Base-by-base conservation (phyloP, 2,113 vertebrate genomes). In the Melospiza georgiana region DNA sequence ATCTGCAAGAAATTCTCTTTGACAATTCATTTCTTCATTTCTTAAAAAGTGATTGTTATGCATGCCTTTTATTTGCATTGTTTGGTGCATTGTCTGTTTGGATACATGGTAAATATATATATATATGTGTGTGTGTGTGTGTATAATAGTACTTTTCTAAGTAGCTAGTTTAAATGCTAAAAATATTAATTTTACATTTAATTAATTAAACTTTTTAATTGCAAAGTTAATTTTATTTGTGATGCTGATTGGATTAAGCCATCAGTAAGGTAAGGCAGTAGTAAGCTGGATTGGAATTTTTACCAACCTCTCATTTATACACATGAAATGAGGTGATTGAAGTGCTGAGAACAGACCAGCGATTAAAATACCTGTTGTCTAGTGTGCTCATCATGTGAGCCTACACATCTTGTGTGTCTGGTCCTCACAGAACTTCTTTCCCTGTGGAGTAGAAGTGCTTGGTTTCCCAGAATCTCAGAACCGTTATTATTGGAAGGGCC, bases 341-440 rank as follows among this genome's bases (percentile, higher is more conserved):
- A 54, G 10, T 67, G 43, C 46, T 37, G 65, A 44, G 22, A 74
- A 63, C 28, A n/a, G n/a, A 25, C 19, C 17, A 82, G 39, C n/a
- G 76, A 7, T 46, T 65, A 80, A 80, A 76, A 30, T 65, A 25
- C 10, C 10, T 68, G 37, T 54, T 65, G 28, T 55, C 39, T 24
- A 12, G 5, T 48, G 27, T 31, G 11, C 27, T 66, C 2, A 48
- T 2, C 1, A 0, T 62, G 37, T 35, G 24, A 77, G 4, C 41
- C 14, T 71, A 25, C 49, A 17, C 25, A 49, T 48, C 7, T 21
- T 43, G 12, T 43, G 16, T 31, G 24, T 24, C 20, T 85, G 65
- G 15, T 43, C 41, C 16, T 41, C 10, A 19, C 37, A 33, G 35
- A 82, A 62, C 8, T 69, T 54, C 3, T 54, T 52, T 22, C 9